Evolutionary conservation across 2,888 invertebrate genomes (phyloP).

Genomic region (Drosophila kambysellisi): DNA sequence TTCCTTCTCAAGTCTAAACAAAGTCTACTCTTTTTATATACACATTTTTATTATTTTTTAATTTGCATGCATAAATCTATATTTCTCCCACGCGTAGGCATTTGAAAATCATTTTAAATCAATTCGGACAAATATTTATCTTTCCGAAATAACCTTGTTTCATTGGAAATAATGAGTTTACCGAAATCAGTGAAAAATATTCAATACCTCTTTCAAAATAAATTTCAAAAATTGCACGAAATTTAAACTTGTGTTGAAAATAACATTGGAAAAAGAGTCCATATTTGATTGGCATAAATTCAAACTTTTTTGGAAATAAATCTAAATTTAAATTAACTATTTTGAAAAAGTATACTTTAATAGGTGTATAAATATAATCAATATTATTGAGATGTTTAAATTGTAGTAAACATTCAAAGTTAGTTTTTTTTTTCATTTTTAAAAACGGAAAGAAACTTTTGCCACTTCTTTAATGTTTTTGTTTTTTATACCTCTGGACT

Average conservation of each 20-base stretch:
- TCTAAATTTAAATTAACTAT: neutral
- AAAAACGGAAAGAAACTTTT: neutral
- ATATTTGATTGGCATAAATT: neutral
- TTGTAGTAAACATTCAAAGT: neutral
- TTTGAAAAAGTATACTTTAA: neutral
- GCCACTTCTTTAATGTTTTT: neutral
- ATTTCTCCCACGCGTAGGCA: neutral
- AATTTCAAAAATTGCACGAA: neutral
- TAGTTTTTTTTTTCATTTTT: neutral
- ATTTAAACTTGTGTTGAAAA: neutral
- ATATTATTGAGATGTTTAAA: neutral
- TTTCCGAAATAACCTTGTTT: neutral
- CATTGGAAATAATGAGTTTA: neutral
- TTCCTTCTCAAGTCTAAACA: neutral
- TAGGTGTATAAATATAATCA: neutral
- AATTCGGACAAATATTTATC: neutral
- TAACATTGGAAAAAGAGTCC: neutral
- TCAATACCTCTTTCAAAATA: neutral
- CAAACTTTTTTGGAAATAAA: neutral
- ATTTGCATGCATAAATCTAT: neutral
- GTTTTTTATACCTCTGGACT: neutral
- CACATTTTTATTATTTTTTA: too few relatives aligned
- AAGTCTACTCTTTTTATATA: neutral
- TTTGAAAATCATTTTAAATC: neutral
- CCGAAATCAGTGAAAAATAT: neutral